These are phyloP conservation scores for Nesospiza acunhae DNA, from an alignment of 2,113 vertebrate genomes.

Conservation along the genomic window DNA sequence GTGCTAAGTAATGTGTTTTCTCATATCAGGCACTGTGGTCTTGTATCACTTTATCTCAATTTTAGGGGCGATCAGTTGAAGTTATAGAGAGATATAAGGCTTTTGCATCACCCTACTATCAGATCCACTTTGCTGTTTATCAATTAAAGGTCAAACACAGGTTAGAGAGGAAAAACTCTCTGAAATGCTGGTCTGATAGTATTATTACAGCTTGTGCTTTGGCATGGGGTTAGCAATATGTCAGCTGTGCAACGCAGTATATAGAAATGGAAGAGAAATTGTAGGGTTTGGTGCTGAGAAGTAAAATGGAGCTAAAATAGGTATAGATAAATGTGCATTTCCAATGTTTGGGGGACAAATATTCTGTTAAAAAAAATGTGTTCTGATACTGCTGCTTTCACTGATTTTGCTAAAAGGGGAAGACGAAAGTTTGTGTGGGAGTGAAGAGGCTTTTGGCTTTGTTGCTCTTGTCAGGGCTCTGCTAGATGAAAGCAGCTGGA, in stretches of 20 bases:
- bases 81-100: constrained; percentile 46
- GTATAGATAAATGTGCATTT: background rate
- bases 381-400: background rate
- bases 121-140: constrained; percentile 52
- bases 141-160: constrained; percentile 63
- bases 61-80: constrained; percentile 52
- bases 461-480: background rate
- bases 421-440: background rate
- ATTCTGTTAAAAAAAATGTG: background rate
- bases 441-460: background rate
- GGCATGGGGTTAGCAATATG: background rate
- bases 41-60: constrained; percentile 61
- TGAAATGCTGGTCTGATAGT: constrained; percentile 16
- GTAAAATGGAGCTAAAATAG: background rate
- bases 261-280: constrained; percentile 15
- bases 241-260: background rate
- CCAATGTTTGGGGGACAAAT: background rate
- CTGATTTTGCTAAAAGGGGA: background rate
- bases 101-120: constrained; percentile 22
- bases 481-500: constrained; percentile 16
- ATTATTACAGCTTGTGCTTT: constrained; percentile 42
- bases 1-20: constrained; percentile 43
- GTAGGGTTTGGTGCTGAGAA: background rate
- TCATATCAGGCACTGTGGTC: constrained; percentile 13
- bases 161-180: constrained; percentile 41